Evolutionary conservation across 1,140 invertebrate genomes (phyloP).

Genomic region (Telenomus remus): DNA sequence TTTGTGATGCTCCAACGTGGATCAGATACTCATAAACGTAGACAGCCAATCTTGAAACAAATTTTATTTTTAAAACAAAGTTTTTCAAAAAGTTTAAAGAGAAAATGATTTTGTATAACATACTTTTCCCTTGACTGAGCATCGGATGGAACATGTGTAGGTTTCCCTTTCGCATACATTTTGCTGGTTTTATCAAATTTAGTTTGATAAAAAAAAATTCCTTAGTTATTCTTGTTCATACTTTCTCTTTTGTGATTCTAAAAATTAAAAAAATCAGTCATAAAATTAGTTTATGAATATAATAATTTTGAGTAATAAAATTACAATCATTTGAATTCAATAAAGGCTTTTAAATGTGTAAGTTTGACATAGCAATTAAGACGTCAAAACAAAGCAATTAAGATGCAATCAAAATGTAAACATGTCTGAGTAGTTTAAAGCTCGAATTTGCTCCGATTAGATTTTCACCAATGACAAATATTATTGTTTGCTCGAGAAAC

Average conservation of each 20-base stretch:
- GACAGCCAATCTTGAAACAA: constrained; percentile 24
- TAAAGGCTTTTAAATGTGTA: too few relatives aligned
- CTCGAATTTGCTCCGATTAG: too few relatives aligned
- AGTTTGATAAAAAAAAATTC: background rate
- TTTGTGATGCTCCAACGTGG: constrained; percentile 20
- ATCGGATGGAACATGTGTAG: constrained; percentile 27
- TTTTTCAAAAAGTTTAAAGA: background rate
- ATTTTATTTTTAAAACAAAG: background rate
- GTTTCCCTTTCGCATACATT: constrained; percentile 31
- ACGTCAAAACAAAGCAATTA: too few relatives aligned
- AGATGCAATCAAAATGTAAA: too few relatives aligned
- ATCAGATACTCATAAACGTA: constrained; percentile 38
- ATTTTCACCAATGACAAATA: too few relatives aligned
- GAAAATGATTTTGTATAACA: background rate
- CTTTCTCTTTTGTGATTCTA: background rate
- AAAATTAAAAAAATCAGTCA: background rate
- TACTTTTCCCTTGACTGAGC: constrained; percentile 33
- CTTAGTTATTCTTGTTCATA: background rate
- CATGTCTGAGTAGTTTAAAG: too few relatives aligned
- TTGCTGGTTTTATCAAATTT: background rate
- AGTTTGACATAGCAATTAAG: too few relatives aligned
- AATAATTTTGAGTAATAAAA: too few relatives aligned
- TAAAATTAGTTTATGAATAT: too few relatives aligned
- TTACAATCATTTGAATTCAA: too few relatives aligned
- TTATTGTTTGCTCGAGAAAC: too few relatives aligned